Evolutionary conservation across 2,113 vertebrate genomes (phyloP).

Genomic region (Ptilorrhoa leucosticta): DNA sequence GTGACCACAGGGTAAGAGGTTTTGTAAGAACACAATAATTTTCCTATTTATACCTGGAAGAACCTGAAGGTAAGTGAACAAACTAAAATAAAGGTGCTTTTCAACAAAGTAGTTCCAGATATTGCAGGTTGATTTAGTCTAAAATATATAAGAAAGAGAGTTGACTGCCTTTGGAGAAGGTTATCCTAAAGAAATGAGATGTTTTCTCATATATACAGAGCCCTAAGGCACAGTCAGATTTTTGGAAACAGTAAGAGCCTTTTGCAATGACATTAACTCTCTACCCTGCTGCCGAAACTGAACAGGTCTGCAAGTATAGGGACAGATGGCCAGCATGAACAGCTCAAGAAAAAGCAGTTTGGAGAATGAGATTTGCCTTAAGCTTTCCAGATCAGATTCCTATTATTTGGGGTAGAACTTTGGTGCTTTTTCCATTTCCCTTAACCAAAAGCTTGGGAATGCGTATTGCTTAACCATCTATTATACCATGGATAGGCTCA

Average conservation of each 20-base stretch:
- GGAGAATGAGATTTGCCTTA: neutral
- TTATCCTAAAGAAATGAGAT: neutral
- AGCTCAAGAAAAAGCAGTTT: neutral
- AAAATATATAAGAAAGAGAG: neutral
- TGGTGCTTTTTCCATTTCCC: neutral
- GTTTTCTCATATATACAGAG: neutral
- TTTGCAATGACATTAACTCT: neutral
- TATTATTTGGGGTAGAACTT: neutral
- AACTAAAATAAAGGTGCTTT: neutral
- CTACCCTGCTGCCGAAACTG: neutral
- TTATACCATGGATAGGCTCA: neutral
- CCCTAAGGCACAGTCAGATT: neutral
- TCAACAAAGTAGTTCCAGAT: neutral
- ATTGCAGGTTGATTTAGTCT: neutral
- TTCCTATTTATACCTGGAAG: neutral
- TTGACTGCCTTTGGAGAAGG: neutral
- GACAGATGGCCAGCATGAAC: neutral
- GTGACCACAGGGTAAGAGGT: neutral
- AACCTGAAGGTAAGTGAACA: neutral
- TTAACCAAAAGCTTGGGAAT: neutral
- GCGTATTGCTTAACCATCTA: neutral
- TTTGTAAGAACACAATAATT: neutral
- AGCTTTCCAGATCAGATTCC: neutral
- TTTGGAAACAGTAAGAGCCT: neutral
- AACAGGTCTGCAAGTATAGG: neutral